These are phyloP conservation scores for Hippolais icterina DNA, from an alignment of 2,113 vertebrate species.

Conservation along the genomic window DNA sequence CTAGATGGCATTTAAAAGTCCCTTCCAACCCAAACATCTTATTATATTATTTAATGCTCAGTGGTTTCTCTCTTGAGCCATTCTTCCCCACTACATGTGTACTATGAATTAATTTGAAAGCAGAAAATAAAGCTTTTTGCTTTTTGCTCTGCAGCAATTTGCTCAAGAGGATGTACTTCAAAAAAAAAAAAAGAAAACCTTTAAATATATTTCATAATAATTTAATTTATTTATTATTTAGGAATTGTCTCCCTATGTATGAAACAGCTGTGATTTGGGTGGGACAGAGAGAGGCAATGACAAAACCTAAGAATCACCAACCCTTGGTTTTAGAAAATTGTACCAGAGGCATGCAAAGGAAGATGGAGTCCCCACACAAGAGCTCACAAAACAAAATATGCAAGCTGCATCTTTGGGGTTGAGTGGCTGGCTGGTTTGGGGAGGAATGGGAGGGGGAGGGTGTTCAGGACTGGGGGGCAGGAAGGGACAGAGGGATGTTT, in stretches of 20 bases:
- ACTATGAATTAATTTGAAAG: background rate
- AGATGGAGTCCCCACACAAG: background rate
- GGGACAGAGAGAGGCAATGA: background rate
- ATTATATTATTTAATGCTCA: background rate
- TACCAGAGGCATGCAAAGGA: background rate
- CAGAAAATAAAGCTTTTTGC: background rate
- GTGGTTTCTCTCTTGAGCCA: background rate
- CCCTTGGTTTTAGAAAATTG: background rate
- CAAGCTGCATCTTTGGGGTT: background rate
- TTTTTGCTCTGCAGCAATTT: background rate
- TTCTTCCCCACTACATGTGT: background rate
- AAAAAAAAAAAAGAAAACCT: background rate
- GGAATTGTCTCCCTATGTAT: background rate
- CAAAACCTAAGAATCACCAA: background rate
- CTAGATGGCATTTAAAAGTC: background rate
- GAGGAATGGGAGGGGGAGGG: rapidly evolving
- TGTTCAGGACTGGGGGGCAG: background rate
- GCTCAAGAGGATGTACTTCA: background rate
- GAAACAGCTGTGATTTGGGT: background rate
- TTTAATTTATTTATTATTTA: background rate
- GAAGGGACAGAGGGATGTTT: background rate
- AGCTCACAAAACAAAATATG: background rate
- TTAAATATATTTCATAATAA: background rate
- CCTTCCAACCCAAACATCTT: background rate
- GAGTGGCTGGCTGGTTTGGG: background rate